phyloP scores from a whole-genome alignment of 2,797 vertebrate genomes.

The Harpagifer antarcticus region DNA sequence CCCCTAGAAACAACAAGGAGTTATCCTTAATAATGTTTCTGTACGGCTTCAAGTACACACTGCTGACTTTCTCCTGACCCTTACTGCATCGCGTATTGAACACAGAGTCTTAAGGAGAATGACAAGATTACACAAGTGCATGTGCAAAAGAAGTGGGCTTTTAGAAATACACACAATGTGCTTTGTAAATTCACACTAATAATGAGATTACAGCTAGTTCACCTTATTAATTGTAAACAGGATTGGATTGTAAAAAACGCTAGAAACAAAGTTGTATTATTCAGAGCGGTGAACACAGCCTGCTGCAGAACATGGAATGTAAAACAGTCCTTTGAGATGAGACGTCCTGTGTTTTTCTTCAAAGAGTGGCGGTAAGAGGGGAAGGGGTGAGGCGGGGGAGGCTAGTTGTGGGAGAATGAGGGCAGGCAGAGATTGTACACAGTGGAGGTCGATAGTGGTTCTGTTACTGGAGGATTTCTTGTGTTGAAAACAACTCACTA shows the following conservation, averaged over 20 bases:
- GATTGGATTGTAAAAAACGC: slow-evolving; percentile 33
- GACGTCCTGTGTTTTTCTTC: slow-evolving; percentile 65
- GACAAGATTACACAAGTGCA: slow-evolving; percentile 36
- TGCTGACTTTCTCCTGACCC: slow-evolving; percentile 67
- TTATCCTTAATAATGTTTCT: slow-evolving; percentile 62
- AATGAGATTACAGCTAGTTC: slow-evolving; percentile 43
- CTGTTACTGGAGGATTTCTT: slow-evolving; percentile 12
- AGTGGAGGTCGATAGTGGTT: background rate
- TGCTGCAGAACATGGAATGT: slow-evolving; percentile 55
- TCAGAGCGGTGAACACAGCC: slow-evolving; percentile 27
- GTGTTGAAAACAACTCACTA: slow-evolving; percentile 23
- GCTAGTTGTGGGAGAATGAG: slow-evolving; percentile 21
- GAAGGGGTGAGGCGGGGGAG: slow-evolving; percentile 29
- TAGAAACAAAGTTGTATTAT: slow-evolving; percentile 42
- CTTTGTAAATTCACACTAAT: slow-evolving; percentile 20
- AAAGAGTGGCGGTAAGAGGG: slow-evolving; percentile 51
- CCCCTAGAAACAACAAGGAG: slow-evolving; percentile 57
- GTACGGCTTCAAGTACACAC: slow-evolving; percentile 10
- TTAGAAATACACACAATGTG: background rate
- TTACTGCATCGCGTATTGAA: slow-evolving; percentile 40
- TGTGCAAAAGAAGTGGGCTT: slow-evolving; percentile 27
- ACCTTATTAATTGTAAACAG: slow-evolving; percentile 42
- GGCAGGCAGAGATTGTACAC: slow-evolving; percentile 29
- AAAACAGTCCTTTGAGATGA: slow-evolving; percentile 61
- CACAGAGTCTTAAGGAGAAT: slow-evolving; percentile 41